These are phyloP conservation scores for Phymatocera aterrima DNA, from an alignment of 2,888 invertebrate species.

Conservation along the genomic window DNA sequence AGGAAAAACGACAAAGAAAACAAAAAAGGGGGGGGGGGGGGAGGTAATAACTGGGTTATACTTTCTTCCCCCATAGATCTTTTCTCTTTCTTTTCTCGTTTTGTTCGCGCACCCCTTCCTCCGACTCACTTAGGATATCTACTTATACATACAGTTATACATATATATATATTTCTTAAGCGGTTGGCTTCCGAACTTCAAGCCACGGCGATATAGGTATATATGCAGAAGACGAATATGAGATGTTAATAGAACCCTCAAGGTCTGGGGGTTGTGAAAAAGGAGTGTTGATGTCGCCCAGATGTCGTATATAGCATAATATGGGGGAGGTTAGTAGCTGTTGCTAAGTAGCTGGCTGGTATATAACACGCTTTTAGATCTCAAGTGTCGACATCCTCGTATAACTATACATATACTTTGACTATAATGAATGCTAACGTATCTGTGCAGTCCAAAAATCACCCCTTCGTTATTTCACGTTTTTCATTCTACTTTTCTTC, in stretches of 20 bases:
- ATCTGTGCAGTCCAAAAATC: neutral
- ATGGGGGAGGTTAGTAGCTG: constrained; percentile 13
- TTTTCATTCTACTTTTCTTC: neutral
- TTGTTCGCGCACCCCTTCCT: too few relatives aligned
- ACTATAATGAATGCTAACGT: too few relatives aligned
- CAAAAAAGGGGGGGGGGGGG: too few relatives aligned
- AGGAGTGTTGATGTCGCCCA: constrained; percentile 31
- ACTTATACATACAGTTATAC: neutral
- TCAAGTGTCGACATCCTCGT: constrained; percentile 31
- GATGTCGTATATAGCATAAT: too few relatives aligned
- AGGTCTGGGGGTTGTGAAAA: neutral
- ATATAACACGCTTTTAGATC: constrained; percentile 23
- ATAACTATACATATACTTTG: neutral
- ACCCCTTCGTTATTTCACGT: neutral
- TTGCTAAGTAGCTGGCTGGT: constrained; percentile 15
- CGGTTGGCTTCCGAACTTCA: constrained; percentile 9
- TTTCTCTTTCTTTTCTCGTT: neutral
- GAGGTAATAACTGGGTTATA: too few relatives aligned
- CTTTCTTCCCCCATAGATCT: too few relatives aligned
- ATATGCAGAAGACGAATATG: constrained; percentile 36
- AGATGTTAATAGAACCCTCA: constrained; percentile 28
- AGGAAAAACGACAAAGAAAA: too few relatives aligned
- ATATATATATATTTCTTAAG: constrained; percentile 1
- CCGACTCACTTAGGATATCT: too few relatives aligned
- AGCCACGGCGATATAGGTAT: too few relatives aligned